phyloP scores from a whole-genome alignment of 2,113 vertebrate species.

The Regulus satrapa region DNA sequence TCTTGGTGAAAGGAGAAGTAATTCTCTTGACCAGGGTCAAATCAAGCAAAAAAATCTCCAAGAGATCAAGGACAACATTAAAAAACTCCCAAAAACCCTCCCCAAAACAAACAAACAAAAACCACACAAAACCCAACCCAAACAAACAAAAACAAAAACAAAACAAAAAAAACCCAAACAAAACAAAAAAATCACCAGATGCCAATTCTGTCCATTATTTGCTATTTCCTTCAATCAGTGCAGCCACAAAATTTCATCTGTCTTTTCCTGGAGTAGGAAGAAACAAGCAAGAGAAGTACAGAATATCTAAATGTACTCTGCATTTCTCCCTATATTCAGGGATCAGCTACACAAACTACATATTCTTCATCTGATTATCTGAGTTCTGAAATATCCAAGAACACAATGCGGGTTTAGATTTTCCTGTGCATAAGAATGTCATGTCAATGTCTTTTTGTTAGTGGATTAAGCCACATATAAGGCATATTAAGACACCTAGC shows the following conservation, averaged over 20 bases:
- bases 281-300: not conserved
- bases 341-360: not conserved
- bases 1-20: not conserved
- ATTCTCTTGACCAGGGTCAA: not conserved
- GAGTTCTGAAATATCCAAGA: not conserved
- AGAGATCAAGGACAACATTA: not conserved
- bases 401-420: not conserved
- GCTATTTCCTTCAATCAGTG: not conserved
- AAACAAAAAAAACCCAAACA: not conserved
- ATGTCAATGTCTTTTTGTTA: not conserved
- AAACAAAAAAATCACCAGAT: not conserved
- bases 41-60: not conserved
- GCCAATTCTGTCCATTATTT: not conserved
- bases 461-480: not conserved
- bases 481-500: not conserved
- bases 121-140: too few species aligned
- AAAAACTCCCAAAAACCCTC: too few species aligned
- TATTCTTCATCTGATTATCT: accelerated
- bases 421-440: not conserved
- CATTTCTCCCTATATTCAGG: not conserved
- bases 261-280: not conserved
- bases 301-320: not conserved
- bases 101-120: too few species aligned
- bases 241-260: not conserved
- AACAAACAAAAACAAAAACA: too few species aligned